Percentiles rank a stretch among this genome's conserved stretches.
These are phyloP conservation scores for Dolichotis patagonum DNA, from an alignment of 2,113 vertebrate species.

Conservation along the genomic window DNA sequence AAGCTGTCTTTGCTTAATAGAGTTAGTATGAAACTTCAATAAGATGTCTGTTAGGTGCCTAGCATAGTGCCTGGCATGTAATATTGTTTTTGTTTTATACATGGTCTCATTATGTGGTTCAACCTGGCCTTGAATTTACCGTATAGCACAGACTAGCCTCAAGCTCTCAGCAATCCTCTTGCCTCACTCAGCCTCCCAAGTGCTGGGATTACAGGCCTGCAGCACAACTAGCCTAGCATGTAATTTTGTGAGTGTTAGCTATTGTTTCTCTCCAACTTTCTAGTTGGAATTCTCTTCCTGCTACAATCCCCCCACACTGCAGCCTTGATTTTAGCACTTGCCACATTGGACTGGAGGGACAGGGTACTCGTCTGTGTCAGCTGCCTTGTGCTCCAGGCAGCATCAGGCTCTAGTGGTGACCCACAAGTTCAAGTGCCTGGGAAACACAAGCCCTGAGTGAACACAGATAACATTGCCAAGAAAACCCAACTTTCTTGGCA, in stretches of 20 bases:
- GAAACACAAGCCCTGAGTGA: not conserved
- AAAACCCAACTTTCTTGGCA: not conserved
- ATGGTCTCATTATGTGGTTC: not conserved
- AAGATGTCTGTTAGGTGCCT: not conserved
- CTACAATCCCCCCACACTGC: not conserved
- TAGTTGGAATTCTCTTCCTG: not conserved
- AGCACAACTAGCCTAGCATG: not conserved
- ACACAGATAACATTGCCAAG: not conserved
- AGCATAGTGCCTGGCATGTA: not conserved
- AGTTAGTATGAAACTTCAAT: not conserved
- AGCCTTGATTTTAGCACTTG: not conserved
- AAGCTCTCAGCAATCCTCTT: not conserved
- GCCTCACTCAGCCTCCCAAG: not conserved
- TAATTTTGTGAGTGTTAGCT: not conserved
- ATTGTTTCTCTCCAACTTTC: not conserved
- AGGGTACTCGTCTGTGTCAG: not conserved
- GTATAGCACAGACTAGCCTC: not conserved
- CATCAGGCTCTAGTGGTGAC: not conserved
- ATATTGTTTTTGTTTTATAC: not conserved
- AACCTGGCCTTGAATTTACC: not conserved
- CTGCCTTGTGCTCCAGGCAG: not conserved
- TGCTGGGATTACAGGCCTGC: not conserved
- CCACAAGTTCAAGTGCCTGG: not conserved
- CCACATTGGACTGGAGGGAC: not conserved
- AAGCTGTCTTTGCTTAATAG: not conserved